Conservation (phyloP, 2,113 vertebrate species). For the Condylura cristata region DNA sequence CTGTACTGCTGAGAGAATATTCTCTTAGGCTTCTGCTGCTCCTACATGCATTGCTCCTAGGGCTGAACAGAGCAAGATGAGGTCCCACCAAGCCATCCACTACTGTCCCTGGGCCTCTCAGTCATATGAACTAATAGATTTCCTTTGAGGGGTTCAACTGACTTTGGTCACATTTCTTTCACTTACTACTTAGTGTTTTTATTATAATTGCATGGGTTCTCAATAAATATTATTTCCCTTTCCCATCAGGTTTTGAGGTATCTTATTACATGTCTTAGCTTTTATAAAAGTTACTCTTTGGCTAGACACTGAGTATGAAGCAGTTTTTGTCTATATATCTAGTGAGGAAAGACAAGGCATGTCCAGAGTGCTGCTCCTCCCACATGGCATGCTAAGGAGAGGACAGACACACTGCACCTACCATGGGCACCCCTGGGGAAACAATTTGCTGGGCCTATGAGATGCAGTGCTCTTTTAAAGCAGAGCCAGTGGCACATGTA, state of each 20-base stretch:
- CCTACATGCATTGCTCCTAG: neutral
- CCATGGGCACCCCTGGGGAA: neutral
- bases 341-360: neutral
- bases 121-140: neutral
- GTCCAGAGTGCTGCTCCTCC: neutral
- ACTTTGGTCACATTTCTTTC: neutral
- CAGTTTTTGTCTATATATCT: neutral
- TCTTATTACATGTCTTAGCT: neutral
- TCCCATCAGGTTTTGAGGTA: neutral
- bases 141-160: neutral
- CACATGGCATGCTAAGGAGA: fast-evolving
- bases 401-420: neutral
- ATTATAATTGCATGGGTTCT: neutral
- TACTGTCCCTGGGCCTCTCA: neutral
- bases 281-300: neutral
- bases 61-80: neutral
- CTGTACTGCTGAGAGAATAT: too few relatives aligned
- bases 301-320: neutral
- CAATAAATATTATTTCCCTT: neutral
- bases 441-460: neutral
- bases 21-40: neutral
- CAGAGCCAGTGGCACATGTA: conserved; percentile 46
- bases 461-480: conserved; percentile 28
- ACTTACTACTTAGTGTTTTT: neutral
- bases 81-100: neutral